Percentiles rank a stretch among this genome's conserved stretches.
Evolutionary conservation across 2,797 vertebrate species (phyloP).

Genomic region (Rhyacichthys aspro): DNA sequence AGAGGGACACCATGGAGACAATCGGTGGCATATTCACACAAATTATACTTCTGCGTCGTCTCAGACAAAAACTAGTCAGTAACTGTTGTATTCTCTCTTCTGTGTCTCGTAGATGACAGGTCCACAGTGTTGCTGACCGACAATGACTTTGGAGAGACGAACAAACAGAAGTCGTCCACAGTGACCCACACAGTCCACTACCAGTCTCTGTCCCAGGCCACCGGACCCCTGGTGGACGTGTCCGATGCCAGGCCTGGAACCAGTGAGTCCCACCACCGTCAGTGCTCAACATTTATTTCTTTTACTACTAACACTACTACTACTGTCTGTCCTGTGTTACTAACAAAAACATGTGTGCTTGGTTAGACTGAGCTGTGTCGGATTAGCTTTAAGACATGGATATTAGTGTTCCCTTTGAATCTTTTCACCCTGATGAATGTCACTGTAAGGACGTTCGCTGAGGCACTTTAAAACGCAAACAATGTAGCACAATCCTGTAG

Average conservation of each 20-base stretch:
- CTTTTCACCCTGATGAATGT: slow-evolving; percentile 2
- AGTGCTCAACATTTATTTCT: slow-evolving; percentile 68
- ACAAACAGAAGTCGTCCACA: slow-evolving; percentile 97
- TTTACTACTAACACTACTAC: slow-evolving; percentile 50
- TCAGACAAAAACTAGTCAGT: slow-evolving; percentile 78
- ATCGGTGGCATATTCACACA: slow-evolving; percentile 82
- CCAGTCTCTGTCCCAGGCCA: slow-evolving; percentile 97
- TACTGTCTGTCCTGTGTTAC: slow-evolving; percentile 22
- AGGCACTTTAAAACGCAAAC: slow-evolving; percentile 17
- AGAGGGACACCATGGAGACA: slow-evolving; percentile 98
- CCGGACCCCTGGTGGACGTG: slow-evolving; percentile 97
- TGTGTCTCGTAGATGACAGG: slow-evolving; percentile 88
- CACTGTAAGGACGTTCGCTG: slow-evolving; percentile 12
- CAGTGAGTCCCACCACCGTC: slow-evolving; percentile 86
- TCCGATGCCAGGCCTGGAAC: slow-evolving; percentile 98
- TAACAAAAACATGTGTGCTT: slow-evolving; percentile 19
- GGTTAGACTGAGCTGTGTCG: not conserved
- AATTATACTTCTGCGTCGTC: slow-evolving; percentile 63
- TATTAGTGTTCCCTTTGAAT: slow-evolving; percentile 7
- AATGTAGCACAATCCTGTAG: slow-evolving; percentile 12
- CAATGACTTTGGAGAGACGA: slow-evolving; percentile 96
- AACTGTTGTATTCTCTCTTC: not conserved
- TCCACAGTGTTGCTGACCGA: slow-evolving; percentile 96
- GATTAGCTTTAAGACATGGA: slow-evolving; percentile 12
- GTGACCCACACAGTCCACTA: slow-evolving; percentile 99